A percentile compares a stretch with the other conserved stretches of the same genome.
Conservation (phyloP, 2,888 invertebrate genomes). For the Teinopalpus imperialis region DNA sequence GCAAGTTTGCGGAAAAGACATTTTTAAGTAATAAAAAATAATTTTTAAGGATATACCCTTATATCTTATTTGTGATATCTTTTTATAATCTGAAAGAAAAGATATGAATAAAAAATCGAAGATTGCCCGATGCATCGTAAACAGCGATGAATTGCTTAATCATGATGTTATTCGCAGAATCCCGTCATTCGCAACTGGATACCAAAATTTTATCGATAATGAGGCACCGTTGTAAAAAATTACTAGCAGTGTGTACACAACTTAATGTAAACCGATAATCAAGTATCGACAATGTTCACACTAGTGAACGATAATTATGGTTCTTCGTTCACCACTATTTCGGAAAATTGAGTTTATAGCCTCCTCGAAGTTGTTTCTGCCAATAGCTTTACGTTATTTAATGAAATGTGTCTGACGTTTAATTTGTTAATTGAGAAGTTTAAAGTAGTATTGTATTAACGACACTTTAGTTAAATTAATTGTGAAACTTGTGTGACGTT, state of each 20-base stretch:
- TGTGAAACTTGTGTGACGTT: background rate
- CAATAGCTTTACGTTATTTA: slow-evolving; percentile 3
- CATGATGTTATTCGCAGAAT: slow-evolving; percentile 52
- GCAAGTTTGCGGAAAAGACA: too few species aligned
- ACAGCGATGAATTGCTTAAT: slow-evolving; percentile 11
- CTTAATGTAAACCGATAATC: slow-evolving; percentile 44
- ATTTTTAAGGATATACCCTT: too few species aligned
- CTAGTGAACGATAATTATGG: slow-evolving; percentile 35
- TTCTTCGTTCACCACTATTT: slow-evolving; percentile 18
- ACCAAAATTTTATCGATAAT: slow-evolving; percentile 42
- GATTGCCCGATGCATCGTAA: background rate
- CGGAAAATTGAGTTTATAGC: slow-evolving; percentile 17
- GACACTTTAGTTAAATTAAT: slow-evolving; percentile 9
- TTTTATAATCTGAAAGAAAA: too few species aligned
- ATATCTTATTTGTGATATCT: too few species aligned
- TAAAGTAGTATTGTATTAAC: slow-evolving; percentile 12
- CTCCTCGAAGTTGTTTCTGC: background rate
- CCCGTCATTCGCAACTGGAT: slow-evolving; percentile 48
- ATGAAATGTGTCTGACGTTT: slow-evolving; percentile 1
- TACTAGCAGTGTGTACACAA: slow-evolving; percentile 43
- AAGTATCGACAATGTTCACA: slow-evolving; percentile 53
- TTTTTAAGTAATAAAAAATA: too few species aligned
- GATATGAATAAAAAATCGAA: too few species aligned
- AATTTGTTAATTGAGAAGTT: slow-evolving; percentile 13
- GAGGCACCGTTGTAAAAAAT: slow-evolving; percentile 58